Evolutionary conservation across 2,113 vertebrate genomes (phyloP), one percentile per base, ranked within the genome.

Genomic region (Malurus cyaneus): DNA sequence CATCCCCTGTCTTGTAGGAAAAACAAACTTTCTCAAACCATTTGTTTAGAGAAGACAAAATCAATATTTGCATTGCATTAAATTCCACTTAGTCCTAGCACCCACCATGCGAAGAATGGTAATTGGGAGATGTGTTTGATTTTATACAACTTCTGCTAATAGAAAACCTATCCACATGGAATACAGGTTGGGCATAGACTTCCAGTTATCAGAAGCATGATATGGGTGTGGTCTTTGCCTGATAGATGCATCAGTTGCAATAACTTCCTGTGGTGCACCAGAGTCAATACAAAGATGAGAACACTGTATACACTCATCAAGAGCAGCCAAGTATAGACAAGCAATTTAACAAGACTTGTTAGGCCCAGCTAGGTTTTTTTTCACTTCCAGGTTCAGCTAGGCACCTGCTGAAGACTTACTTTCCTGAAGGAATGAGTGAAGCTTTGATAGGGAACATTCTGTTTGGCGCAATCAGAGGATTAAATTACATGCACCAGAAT

Each of bases 371-470:
- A 77, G 66, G 3, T 23, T 52, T 79, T 86, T 86, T 92, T 94
- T 54, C 59, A 95, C 64, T 96, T 96, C 62, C 93, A 99, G 99
- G 99, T 94, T 99, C 99, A 52, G 99, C 99, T 92, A 98, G 98
- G 87, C 97, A 97, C 21, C 98, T 99, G 57, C 97, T 99, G 93
- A 98, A 97, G 96, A 98, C 98, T 21, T 98, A 98, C 89, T 99
- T 99, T 97, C 99, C 99, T 47, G 99, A 99, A 93, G 99, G 99
- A 91, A 99, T 99, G 99, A 99, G 98, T 92, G 99, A 99, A 98
- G 98, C 98, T 86, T 97, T 99, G 95, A 99, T 99, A 83, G 98
- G 99, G 28, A 99, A 99, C 86, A 98, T 99, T 95, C 98, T 99
- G 32, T 98, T 99, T 66, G 99, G 99, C 53, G 98, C 98, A 49